Evolutionary conservation across 30 jellyfish, hydroid and myxozoan species (phyloP).

Genomic region (Pseudorhiza aurosa): DNA sequence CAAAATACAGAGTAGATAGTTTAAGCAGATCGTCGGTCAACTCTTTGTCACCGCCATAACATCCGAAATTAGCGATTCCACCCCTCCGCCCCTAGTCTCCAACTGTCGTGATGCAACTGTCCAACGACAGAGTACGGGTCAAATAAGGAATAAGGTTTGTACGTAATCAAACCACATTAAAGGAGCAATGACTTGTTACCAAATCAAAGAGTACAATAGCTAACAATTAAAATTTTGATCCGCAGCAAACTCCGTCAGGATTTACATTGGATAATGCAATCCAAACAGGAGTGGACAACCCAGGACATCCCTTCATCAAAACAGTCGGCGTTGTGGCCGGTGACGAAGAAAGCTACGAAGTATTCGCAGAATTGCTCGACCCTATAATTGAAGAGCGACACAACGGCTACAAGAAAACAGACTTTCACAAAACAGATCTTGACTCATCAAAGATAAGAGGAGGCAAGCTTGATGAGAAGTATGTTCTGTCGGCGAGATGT

Average conservation of each 20-base stretch:
- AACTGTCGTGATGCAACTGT: too few relatives aligned
- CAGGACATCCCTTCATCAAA: constrained; percentile 89
- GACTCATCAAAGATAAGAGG: constrained; percentile 66
- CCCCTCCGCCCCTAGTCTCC: too few relatives aligned
- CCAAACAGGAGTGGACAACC: constrained; percentile 95
- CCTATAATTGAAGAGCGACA: constrained; percentile 84
- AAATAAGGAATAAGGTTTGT: too few relatives aligned
- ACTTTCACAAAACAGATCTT: constrained; percentile 81
- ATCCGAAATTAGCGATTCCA: too few relatives aligned
- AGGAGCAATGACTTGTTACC: too few relatives aligned
- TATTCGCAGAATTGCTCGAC: constrained; percentile 74
- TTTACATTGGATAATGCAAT: constrained; percentile 77
- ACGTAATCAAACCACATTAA: too few relatives aligned
- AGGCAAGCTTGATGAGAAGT: constrained; percentile 80
- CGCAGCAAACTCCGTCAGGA: constrained; percentile 71
- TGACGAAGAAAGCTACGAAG: constrained; percentile 82
- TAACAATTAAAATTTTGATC: background rate
- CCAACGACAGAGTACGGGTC: too few relatives aligned
- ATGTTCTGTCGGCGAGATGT: constrained; percentile 72
- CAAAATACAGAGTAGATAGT: too few relatives aligned
- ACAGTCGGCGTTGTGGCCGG: constrained; percentile 95
- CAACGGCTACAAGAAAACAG: constrained; percentile 79
- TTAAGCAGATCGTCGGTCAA: too few relatives aligned
- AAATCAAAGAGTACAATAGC: too few relatives aligned
- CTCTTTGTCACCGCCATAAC: too few relatives aligned